phyloP scores from a whole-genome alignment of 1,140 invertebrate species.

The Leucophenga varia region DNA sequence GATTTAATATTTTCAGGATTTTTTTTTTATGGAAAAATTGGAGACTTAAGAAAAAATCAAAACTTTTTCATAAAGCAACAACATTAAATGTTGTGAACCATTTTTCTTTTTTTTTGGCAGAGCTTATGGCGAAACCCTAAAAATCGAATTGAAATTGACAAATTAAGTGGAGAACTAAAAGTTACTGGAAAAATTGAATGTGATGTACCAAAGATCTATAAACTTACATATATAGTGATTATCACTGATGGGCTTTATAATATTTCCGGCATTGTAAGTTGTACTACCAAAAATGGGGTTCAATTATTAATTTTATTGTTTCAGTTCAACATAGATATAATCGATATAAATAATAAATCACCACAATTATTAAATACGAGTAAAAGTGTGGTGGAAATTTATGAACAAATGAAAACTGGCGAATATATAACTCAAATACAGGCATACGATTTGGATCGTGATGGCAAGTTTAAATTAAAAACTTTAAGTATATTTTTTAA shows the following conservation, averaged over 20 bases:
- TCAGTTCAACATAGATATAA: constrained; percentile 59
- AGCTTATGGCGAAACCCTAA: no score
- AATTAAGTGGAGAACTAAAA: constrained; percentile 54
- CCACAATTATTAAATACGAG: constrained; percentile 41
- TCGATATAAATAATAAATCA: constrained; percentile 60
- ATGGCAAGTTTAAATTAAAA: constrained; percentile 58
- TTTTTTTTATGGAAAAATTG: no score
- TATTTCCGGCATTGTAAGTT: constrained; percentile 48
- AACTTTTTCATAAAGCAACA: no score
- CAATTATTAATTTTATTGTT: neutral
- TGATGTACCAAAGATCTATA: constrained; percentile 51
- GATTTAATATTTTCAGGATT: no score
- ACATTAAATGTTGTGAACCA: no score
- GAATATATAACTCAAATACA: constrained; percentile 49
- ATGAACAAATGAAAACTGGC: constrained; percentile 51
- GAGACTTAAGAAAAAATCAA: no score
- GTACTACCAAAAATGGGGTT: neutral
- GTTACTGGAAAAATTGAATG: constrained; percentile 59
- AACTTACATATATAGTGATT: constrained; percentile 57
- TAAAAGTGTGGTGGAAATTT: constrained; percentile 43
- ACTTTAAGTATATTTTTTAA: no score
- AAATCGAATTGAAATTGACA: constrained; percentile 48
- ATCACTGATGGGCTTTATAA: constrained; percentile 56
- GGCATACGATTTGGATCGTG: constrained; percentile 59
- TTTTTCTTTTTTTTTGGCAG: no score